These are phyloP conservation scores for Caiman crocodilus DNA, from an alignment of 2,797 vertebrate genomes.

Conservation along the genomic window DNA sequence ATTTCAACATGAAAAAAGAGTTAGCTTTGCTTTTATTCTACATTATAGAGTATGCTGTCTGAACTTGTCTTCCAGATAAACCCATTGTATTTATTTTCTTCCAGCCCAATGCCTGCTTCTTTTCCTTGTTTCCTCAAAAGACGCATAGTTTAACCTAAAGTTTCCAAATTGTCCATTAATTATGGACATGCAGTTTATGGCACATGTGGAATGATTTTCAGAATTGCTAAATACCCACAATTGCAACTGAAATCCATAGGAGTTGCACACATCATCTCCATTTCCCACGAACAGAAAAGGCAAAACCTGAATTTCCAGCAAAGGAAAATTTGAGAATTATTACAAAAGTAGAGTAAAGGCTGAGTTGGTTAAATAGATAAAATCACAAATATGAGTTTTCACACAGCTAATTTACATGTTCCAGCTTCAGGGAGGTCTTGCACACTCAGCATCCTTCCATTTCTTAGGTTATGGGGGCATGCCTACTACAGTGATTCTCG, in stretches of 20 bases:
- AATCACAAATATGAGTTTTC: fast-evolving
- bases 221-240: background rate
- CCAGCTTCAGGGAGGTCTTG: background rate
- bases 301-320: background rate
- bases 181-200: background rate
- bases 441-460: background rate
- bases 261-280: background rate
- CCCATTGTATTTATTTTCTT: background rate
- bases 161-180: background rate
- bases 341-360: background rate
- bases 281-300: background rate
- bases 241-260: background rate
- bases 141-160: background rate
- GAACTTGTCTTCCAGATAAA: background rate
- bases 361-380: background rate
- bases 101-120: background rate
- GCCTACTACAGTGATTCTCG: slow-evolving; percentile 1
- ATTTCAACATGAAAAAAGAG: background rate
- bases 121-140: background rate
- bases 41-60: background rate
- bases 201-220: background rate
- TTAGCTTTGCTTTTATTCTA: background rate
- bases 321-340: background rate
- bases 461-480: slow-evolving; percentile 4
- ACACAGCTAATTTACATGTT: background rate